Evolutionary conservation across 2,797 vertebrate genomes (phyloP).

Genomic region (Glyptemys insculpta): DNA sequence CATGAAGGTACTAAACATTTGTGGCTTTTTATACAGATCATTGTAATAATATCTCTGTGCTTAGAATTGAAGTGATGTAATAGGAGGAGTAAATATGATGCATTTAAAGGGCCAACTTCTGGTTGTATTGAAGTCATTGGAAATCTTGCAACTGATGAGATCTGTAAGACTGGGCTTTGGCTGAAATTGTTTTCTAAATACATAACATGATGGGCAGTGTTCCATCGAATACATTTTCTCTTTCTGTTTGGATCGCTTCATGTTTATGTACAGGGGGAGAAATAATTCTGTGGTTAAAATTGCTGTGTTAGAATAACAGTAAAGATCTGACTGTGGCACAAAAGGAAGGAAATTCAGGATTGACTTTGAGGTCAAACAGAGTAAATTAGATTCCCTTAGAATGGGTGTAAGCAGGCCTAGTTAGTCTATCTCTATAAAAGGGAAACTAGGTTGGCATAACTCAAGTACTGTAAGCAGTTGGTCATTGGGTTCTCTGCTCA

Average conservation of each 20-base stretch:
- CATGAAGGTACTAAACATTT: background rate
- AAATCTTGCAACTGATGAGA: background rate
- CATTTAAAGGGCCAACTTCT: background rate
- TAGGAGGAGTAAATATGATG: background rate
- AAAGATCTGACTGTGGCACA: background rate
- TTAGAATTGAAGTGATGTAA: background rate
- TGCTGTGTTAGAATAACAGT: fast-evolving
- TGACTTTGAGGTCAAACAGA: background rate
- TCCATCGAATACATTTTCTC: fast-evolving
- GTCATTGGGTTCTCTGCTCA: background rate
- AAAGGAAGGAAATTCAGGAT: background rate
- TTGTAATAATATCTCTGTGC: background rate
- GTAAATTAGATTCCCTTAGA: fast-evolving
- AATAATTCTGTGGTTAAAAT: fast-evolving
- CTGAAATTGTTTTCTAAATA: background rate
- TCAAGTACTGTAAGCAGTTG: background rate
- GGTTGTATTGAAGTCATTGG: background rate
- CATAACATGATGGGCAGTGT: too few relatives aligned
- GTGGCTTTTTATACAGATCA: background rate
- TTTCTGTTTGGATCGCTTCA: fast-evolving
- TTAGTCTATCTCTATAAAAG: fast-evolving
- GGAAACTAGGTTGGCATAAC: background rate
- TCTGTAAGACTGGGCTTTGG: background rate
- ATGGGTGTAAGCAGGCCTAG: too few relatives aligned
- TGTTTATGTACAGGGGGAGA: background rate